Conservation (phyloP, 1,140 invertebrate species). For the Tetragonula clypearis region DNA sequence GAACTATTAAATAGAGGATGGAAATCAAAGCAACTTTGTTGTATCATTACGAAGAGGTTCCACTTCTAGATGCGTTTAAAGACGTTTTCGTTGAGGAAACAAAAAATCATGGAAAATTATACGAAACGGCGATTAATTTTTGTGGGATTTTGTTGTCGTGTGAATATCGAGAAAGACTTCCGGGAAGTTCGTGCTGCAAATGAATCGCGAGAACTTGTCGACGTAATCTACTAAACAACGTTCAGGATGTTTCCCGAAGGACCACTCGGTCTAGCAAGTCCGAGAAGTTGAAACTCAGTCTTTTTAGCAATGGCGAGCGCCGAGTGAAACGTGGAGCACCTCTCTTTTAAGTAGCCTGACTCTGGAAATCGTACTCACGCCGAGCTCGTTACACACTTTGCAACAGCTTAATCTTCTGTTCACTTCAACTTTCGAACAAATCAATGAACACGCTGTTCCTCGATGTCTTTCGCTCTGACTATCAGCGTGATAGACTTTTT, state of each 20-base stretch:
- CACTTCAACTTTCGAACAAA: neutral
- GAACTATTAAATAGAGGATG: too few relatives aligned
- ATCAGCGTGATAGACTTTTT: neutral
- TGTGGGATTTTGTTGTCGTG: too few relatives aligned
- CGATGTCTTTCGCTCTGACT: neutral
- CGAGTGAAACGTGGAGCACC: neutral
- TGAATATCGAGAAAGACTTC: neutral
- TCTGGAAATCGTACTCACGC: neutral
- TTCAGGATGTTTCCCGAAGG: constrained; percentile 7
- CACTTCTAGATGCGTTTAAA: too few relatives aligned
- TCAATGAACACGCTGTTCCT: neutral
- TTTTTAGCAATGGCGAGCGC: constrained; percentile 9
- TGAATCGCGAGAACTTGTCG: constrained; percentile 15
- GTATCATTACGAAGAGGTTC: constrained; percentile 10
- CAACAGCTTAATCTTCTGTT: constrained; percentile 15
- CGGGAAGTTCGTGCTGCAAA: neutral
- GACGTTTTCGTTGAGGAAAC: too few relatives aligned
- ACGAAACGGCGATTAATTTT: neutral
- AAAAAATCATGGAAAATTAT: constrained; percentile 17
- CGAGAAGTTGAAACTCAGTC: constrained; percentile 16
- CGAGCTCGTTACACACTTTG: constrained; percentile 19
- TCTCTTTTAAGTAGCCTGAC: neutral
- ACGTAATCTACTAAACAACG: neutral
- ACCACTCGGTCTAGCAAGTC: neutral
- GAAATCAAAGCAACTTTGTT: too few relatives aligned